Evolutionary conservation across 1,140 invertebrate genomes (phyloP).

Genomic region (Macrotrachela quadricornifera): DNA sequence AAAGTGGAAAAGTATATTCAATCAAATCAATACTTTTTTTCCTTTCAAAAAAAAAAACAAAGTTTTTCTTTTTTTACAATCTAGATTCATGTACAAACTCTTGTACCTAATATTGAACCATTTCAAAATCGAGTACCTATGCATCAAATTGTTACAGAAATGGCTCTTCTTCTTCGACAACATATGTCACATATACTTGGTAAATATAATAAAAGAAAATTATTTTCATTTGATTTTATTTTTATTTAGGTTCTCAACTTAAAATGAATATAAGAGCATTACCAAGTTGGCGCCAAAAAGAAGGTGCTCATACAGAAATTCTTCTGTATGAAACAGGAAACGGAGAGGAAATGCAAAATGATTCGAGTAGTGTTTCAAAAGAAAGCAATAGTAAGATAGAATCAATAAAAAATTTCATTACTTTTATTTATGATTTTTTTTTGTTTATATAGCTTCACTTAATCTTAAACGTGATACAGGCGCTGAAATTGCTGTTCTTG

Average conservation of each 20-base stretch:
- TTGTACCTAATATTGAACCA: conserved; percentile 7
- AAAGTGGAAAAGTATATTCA: too few species aligned
- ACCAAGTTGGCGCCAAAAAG: background rate
- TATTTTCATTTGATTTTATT: too few species aligned
- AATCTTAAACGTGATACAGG: background rate
- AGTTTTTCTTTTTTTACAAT: too few species aligned
- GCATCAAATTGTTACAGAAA: conserved; percentile 3
- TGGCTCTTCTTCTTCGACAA: background rate
- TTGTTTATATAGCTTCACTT: background rate
- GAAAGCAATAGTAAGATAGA: too few species aligned
- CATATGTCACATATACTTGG: too few species aligned
- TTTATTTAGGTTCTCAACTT: background rate
- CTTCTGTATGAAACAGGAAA: background rate
- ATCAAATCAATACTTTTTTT: too few species aligned
- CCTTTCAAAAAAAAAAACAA: too few species aligned
- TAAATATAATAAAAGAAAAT: too few species aligned
- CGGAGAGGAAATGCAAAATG: background rate
- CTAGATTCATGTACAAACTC: background rate
- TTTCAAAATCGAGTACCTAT: conserved; percentile 5
- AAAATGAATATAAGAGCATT: conserved; percentile 1
- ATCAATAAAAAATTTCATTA: too few species aligned
- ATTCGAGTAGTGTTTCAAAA: too few species aligned
- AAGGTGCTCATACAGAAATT: conserved; percentile 6
- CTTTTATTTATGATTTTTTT: too few species aligned
- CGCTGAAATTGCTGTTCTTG: background rate